phyloP scores from a whole-genome alignment of 2,113 vertebrate genomes.

The Misgurnus mizolepis region DNA sequence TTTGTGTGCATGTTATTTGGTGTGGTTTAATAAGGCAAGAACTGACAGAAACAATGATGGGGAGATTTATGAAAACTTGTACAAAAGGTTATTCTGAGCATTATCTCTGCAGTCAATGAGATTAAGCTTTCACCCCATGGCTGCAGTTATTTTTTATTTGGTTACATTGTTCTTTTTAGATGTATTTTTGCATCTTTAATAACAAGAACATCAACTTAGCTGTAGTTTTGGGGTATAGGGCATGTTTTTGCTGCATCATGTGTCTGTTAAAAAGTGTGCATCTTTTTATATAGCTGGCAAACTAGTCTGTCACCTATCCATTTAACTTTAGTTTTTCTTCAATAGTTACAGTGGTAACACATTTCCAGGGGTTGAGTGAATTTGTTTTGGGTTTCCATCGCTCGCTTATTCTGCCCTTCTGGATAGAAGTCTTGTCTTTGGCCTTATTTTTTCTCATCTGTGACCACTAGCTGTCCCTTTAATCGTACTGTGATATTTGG shows the following conservation, averaged over 20 bases:
- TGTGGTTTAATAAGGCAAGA: slow-evolving; percentile 35
- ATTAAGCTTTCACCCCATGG: not conserved
- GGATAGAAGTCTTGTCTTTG: slow-evolving; percentile 54
- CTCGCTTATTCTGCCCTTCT: slow-evolving; percentile 1
- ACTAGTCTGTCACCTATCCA: not conserved
- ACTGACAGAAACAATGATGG: not conserved
- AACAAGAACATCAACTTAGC: slow-evolving; percentile 25
- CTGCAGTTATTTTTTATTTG: not conserved
- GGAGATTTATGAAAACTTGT: not conserved
- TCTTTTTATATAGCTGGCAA: slow-evolving; percentile 29
- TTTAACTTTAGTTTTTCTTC: slow-evolving; percentile 14
- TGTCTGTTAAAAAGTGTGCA: not conserved
- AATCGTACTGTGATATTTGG: slow-evolving; percentile 49
- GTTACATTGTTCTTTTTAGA: slow-evolving; percentile 2
- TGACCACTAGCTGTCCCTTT: slow-evolving; percentile 29
- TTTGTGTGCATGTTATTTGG: not conserved
- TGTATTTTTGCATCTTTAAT: slow-evolving; percentile 23
- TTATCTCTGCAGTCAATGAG: not conserved
- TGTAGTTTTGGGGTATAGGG: slow-evolving; percentile 25
- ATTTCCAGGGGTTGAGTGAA: not conserved
- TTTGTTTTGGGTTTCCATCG: not conserved
- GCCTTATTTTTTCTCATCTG: slow-evolving; percentile 68
- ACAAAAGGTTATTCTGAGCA: not conserved
- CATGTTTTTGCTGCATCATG: slow-evolving; percentile 33
- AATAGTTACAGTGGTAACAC: not conserved